Base-by-base conservation (phyloP, 2,797 vertebrate species). In the Myotis vivesi region DNA sequence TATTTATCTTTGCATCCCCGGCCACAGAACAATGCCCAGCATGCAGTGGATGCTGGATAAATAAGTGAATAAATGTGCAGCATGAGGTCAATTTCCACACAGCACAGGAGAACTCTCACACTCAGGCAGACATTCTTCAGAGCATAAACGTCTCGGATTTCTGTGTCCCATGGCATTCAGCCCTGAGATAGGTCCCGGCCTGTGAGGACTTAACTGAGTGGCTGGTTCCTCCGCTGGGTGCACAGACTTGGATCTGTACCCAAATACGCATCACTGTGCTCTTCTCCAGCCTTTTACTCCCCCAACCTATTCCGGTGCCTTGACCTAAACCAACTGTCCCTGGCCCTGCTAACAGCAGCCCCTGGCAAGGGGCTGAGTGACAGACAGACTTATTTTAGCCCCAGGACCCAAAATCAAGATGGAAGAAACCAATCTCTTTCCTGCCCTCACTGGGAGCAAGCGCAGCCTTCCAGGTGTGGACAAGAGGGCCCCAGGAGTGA, bases 1-100 rank as follows among this genome's bases (percentile, higher is more conserved):
- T 89, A 68, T 91, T 92, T 82, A 64, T 51, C 94, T 91, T 66
- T 51, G 81, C 46, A 77, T 76, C 33, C 73, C 76, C 38, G 36
- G 57, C 53, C 88, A 76, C 75, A 91, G 83, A 90, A 91, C 71
- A 91, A 44, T 12, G 28, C 23, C 73, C 38, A 13, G 38, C 30
- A 44, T 1, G 19, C 68, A 51, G 33, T 17, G 13, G 76, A 73
- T 8, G 11, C 23, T 86, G 59, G 75, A 80, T 80, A 91, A 93
- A 83, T 7, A 81, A 91, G 51, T 13, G 68, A 73, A 84, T 80
- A 91, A 83, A 77, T 2, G 66, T 53, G 38, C 6, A 1, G 44
- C 51, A 23, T 55, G 81, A 87, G 72, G 85, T 77, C 91, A 36
- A 44, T n/a, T 33, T 95, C 87, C 77, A n/a, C 62, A 41, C 17